Evolutionary conservation across 1,140 invertebrate genomes (phyloP).

Genomic region (Achatina immaculata): DNA sequence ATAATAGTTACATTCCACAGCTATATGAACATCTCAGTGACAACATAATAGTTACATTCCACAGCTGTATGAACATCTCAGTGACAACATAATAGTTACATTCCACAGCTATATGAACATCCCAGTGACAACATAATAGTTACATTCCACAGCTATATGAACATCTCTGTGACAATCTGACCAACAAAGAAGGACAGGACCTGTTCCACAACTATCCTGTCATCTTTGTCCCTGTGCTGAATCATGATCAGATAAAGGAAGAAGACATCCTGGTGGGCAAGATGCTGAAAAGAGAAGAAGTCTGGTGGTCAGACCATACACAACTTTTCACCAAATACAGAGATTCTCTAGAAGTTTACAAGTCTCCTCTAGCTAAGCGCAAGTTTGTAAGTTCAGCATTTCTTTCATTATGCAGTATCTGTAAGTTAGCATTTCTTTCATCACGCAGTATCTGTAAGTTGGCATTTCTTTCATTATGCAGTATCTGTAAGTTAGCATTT

Average conservation of each 20-base stretch:
- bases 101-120: constrained; percentile 60
- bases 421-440: too few species aligned
- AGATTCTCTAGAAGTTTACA: constrained; percentile 49
- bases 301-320: constrained; percentile 64
- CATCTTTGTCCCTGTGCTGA: constrained; percentile 58
- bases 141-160: constrained; percentile 47
- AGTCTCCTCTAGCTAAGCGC: constrained; percentile 52
- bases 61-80: constrained; percentile 56
- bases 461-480: too few species aligned
- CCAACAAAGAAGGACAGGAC: constrained; percentile 53
- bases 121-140: background rate
- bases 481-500: too few species aligned
- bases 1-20: background rate
- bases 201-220: constrained; percentile 59
- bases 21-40: constrained; percentile 57
- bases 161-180: constrained; percentile 55
- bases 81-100: constrained; percentile 49
- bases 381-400: constrained; percentile 35
- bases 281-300: constrained; percentile 57
- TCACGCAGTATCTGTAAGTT: too few species aligned
- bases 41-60: constrained; percentile 39
- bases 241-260: background rate
- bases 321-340: constrained; percentile 59
- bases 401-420: too few species aligned
- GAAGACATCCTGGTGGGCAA: constrained; percentile 48